phyloP scores from a whole-genome alignment of 1,140 invertebrate genomes.

The Nasonia giraulti region DNA sequence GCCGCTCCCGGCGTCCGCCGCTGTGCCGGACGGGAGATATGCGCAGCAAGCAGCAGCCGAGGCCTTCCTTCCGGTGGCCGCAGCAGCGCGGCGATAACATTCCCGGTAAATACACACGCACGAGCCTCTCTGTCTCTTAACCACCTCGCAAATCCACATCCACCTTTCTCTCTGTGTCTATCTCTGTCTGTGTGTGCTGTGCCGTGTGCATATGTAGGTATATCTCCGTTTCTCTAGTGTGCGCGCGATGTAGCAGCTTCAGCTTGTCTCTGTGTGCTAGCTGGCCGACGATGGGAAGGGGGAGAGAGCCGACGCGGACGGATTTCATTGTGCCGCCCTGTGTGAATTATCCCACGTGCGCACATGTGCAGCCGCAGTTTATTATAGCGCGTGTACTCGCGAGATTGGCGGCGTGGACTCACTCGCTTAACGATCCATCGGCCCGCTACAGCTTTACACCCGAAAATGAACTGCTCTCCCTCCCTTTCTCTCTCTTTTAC shows the following conservation, averaged over 20 bases:
- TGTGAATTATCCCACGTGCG: constrained; percentile 37
- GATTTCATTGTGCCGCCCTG: not conserved
- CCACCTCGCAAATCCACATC: not conserved
- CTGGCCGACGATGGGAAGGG: not conserved
- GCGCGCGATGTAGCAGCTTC: not conserved
- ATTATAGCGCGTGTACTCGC: not conserved
- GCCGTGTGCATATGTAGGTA: not conserved
- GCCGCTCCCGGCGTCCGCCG: constrained; percentile 59
- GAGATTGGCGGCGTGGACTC: not conserved
- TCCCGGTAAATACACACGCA: constrained; percentile 67
- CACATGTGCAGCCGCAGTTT: not conserved
- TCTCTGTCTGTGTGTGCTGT: not conserved
- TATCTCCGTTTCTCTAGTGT: not conserved
- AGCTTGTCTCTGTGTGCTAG: not conserved
- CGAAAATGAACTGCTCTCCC: not conserved
- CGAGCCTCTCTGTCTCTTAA: constrained; percentile 7
- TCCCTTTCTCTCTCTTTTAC: not conserved
- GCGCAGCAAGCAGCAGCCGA: constrained; percentile 75
- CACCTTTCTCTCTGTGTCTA: not conserved
- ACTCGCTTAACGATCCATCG: not conserved
- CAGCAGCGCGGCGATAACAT: constrained; percentile 74
- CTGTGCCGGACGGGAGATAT: constrained; percentile 71
- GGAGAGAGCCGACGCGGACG: not conserved
- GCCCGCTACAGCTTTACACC: not conserved
- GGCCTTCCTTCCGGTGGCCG: constrained; percentile 75